Base-by-base conservation (phyloP, 2,797 vertebrate genomes). In the Pipistrellus pipistrellus region DNA sequence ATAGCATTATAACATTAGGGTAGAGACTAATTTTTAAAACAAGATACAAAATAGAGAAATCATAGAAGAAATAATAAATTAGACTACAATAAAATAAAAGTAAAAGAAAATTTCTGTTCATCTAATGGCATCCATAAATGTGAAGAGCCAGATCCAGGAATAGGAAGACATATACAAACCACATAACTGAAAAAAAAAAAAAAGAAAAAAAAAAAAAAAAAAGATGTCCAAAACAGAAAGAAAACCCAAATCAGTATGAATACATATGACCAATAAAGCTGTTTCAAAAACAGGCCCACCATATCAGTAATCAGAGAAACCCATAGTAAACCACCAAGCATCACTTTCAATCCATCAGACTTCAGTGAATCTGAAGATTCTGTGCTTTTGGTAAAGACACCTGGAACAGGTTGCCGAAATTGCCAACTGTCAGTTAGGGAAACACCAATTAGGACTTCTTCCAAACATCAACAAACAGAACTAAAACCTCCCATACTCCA, bases 151-250 rank as follows among this genome's bases (percentile, higher is more conserved):
- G 15, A 62, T 4, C 9, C 82, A 57, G 13, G n/a, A 78, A n/a
- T 23, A 96, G 93, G 44, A 88, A 83, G 68, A 59, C 27, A 35
- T 46, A 64, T 12, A 57, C 3, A 80, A 64, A 41, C 9, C 30
- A 82, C 30, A 18, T 15, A 32, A 85, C 10, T 81, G 27, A 76
- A 85, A 23, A 93, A 66, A 27, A 92, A 78, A 30, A 10, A 85
- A 23, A 93, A 66, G 27, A 92, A 78, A 30, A 10, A 30, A 76
- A 85, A 23, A 92, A 66, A 27, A 92, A 78, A 85, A 30, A 93
- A n/a, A 8, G 3, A 0, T 72, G 53, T 32, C 30, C 0, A 1
- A 77, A 85, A 87, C 30, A 85, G 27, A 57, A 94, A 30, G 35
- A 82, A 35, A 13, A 46, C 5, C 9, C 6, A 38, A 51, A 68